Base-by-base conservation (phyloP, 2,113 vertebrate species). In the Lontra canadensis region DNA sequence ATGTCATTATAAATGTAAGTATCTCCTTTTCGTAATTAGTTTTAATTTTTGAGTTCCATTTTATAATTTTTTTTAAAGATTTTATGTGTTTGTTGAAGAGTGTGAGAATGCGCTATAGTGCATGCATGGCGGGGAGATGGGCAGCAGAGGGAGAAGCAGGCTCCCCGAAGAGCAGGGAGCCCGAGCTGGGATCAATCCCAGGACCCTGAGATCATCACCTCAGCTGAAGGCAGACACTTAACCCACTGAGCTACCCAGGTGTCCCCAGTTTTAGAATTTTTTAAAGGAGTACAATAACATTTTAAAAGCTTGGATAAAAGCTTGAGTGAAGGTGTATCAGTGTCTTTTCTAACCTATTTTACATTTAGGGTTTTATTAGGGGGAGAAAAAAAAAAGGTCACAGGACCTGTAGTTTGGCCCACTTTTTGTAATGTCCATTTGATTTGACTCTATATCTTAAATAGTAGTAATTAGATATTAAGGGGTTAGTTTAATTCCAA, bases 41-140 rank as follows among this genome's bases (percentile, higher is more conserved):
- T 59, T 92, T 82, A 47, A 44, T 25, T 80, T 74, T 85, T 14
- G 4, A 83, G 42, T 42, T 87, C 18, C 25, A 42, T 49, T 90
- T 90, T 83, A 76, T 36, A 61, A 29, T 61, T 57, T 95, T 90
- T 73, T 36, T 3, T n/a, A 67, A 34, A 67, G 29, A 63, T 63
- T 63, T 63, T 63, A 63, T 63, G 29, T 14, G 5, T 63, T 63
- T 63, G 61, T 13, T 5, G 11, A 25, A 26, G 59, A 29, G 61
- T 4, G 10, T 0, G 12, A 31, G 12, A 63, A 29, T 9, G 17
- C 0, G 23, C 4, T 11, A 26, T 61, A 10, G 59, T 26, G 9
- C 59, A 26, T 0, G 1, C 5, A 29, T 2, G 12, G 63, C 0
- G 0, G 63, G 63, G 31, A 12, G 29, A 17, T 14, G 31, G 15